Evolutionary conservation across 2,113 vertebrate genomes (phyloP).

Genomic region (Indicator maculatus): DNA sequence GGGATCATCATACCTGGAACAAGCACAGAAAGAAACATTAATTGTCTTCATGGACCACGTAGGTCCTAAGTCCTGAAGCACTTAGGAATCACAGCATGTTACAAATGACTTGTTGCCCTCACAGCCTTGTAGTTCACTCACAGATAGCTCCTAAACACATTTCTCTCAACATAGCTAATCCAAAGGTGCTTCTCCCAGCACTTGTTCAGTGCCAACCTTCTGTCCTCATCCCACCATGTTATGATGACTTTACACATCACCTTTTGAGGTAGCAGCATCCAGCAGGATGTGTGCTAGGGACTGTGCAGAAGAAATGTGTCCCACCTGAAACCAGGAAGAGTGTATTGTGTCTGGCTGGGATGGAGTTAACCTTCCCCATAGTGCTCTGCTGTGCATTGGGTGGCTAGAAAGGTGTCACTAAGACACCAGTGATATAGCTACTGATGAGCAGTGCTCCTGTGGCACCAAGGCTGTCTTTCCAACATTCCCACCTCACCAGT

Average conservation of each 20-base stretch:
- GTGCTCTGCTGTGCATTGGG: not conserved
- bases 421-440: not conserved
- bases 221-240: not conserved
- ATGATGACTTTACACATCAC: not conserved
- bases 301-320: not conserved
- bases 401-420: not conserved
- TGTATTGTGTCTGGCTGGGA: not conserved
- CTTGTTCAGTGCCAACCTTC: not conserved
- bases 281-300: not conserved
- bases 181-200: not conserved
- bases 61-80: not conserved
- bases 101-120: not conserved
- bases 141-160: not conserved
- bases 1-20: not conserved
- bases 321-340: not conserved
- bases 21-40: not conserved
- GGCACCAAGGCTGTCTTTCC: not conserved
- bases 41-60: accelerated
- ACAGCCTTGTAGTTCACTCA: not conserved
- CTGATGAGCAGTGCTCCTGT: not conserved
- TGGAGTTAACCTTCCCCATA: not conserved
- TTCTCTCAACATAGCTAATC: accelerated
- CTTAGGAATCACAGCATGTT: not conserved
- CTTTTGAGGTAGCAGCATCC: not conserved
- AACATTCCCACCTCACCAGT: not conserved